Base-by-base conservation (phyloP, 1,140 invertebrate species). In the Drosophila pallidifrons region DNA sequence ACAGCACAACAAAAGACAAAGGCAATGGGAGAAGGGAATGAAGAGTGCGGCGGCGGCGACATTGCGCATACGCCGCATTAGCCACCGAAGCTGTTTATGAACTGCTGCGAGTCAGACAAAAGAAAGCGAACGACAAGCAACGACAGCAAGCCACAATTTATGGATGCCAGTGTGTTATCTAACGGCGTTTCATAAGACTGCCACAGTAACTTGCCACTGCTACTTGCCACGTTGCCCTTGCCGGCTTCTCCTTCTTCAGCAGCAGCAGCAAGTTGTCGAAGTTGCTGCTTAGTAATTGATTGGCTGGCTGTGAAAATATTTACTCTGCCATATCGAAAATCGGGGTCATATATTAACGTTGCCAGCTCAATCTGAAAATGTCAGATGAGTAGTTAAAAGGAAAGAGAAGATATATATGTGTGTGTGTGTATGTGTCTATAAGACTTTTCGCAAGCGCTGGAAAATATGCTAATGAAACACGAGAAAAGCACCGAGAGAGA, bases 121-220 rank as follows among this genome's bases (percentile, higher is more conserved):
- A 43, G 51, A 25, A 71, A 66, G 20, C 77, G 49, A 75, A 82
- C 57, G 52, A 59, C 60, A 43, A 43, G 11, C 41, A 65, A 72
- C 61, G 54, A 46, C 54, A 46, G 45, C 28, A 28, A 47, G 45
- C 73, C 35, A 87, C 81, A 88, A 86, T 88, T 86, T 86, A 86
- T 86, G 83, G 83, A 79, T 83, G 64, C 41, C 82, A 87, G 60
- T 64, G 71, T 63, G 73, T 86, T 86, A 86, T 86, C 82, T 82
- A 86, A 86, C 58, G 65, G 60, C 82, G 67, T 71, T 72, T 77
- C 66, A 61, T 69, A 68, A 74, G 74, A 70, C 52, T 25, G 20
- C 38, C 10, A 16, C 13, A 72, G 46, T 54, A 49, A 38, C 61
- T 25, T 43, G 52, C 11, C 11, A 54, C 5, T 45, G 35, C 2